These are phyloP conservation scores for Nomada flava DNA, from an alignment of 2,888 invertebrate species.

Conservation along the genomic window DNA sequence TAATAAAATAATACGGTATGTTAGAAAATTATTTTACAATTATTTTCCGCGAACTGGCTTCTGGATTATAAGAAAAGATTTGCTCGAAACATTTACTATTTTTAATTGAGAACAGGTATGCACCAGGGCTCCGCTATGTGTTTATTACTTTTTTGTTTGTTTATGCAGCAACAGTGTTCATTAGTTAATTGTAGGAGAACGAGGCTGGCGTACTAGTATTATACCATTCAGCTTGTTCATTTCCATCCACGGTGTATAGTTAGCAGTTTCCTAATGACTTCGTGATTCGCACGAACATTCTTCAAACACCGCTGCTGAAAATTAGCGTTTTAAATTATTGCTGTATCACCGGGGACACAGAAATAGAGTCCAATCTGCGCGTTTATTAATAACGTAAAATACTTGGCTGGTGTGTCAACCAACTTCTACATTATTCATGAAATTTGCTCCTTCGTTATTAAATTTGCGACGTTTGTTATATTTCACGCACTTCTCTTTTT, in stretches of 20 bases:
- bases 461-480: conserved; percentile 39
- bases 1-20: too few relatives aligned
- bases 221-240: conserved; percentile 11
- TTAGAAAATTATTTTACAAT: too few relatives aligned
- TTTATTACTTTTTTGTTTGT: neutral
- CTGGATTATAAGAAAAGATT: too few relatives aligned
- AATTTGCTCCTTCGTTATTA: conserved; percentile 41
- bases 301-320: conserved; percentile 23
- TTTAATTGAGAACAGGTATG: neutral
- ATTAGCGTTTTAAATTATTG: conserved; percentile 43
- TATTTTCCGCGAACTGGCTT: too few relatives aligned
- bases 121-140: neutral
- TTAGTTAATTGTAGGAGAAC: conserved; percentile 39
- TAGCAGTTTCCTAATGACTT: conserved; percentile 45
- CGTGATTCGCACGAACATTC: conserved; percentile 41
- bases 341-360: conserved; percentile 1
- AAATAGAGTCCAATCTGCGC: conserved; percentile 20
- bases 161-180: conserved; percentile 8
- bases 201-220: neutral
- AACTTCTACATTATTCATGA: conserved; percentile 52
- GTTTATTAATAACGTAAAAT: conserved; percentile 49
- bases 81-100: neutral
- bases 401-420: conserved; percentile 21
- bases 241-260: conserved; percentile 12
- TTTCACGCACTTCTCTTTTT: neutral